Conservation (phyloP, 2,113 vertebrate species). For the human (Homo sapiens) region GRCh38 chr1:154863501-154864000, state of each 20-base stretch:
- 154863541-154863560: background rate
- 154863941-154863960: background rate
- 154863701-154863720: background rate
- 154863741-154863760: background rate
- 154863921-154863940: background rate
- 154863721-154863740: background rate
- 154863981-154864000: constrained; percentile 7
- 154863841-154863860: background rate
- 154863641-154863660: background rate
- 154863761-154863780: background rate
- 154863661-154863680: background rate
- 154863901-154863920: background rate
- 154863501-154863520: background rate
- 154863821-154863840: constrained; percentile 1
- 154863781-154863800: background rate
- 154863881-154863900: background rate
- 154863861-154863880: constrained; percentile 50
- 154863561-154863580: background rate
- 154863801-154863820: fast-evolving
- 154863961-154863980: constrained; percentile 44
- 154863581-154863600: background rate
- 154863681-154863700: background rate
- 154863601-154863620: background rate
- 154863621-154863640: background rate
- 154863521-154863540: background rate